Base-by-base conservation (phyloP, 1,140 invertebrate genomes). In the Eumaeus atala region DNA sequence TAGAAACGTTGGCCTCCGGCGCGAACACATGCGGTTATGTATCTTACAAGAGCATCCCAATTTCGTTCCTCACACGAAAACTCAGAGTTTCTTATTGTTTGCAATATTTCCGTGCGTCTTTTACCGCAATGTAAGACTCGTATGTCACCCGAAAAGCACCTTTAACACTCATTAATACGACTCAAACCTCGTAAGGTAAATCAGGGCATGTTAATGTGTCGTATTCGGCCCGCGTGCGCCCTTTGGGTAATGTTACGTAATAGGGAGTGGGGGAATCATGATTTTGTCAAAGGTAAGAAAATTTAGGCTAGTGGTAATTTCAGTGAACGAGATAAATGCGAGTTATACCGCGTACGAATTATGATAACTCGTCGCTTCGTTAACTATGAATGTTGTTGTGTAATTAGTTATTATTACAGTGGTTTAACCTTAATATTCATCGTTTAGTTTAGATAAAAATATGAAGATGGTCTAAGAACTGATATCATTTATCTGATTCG, bases 271-370 rank as follows among this genome's bases (percentile, higher is more conserved):
- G 74, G 70, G 51, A 57, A 62, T 61, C 67, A 74, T 83, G 81
- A 84, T 86, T 86, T 77, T 78, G 79, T 84, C 81, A 86, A 86
- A 86, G 83, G 81, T 86, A 84, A 82, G 73, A 83, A 86, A 84
- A 86, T 86, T 86, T 80, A 76, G 62, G 73, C 77, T 78, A 80
- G 73, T 74, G 76, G 73, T 77, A 77, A 84, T 83, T 77, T 74
- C 65, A 59, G 62, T 54, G 64, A 62, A 62, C 51, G 66, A 61
- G 65, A 66, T 66, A 74, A 75, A 80, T 76, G 68, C 61, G 69
- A 66, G 69, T 80, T 75, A 74, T 68, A 57, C 59, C 60, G 50
- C 51, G 62, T n/a, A 59, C 48, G 64, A 63, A 66, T 70, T 47
- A 54, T 44, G 28, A 40, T 17, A 14, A 33, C 33, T 44, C 35